phyloP scores from a whole-genome alignment of 2,113 vertebrate genomes.

The Struthio camelus region DNA sequence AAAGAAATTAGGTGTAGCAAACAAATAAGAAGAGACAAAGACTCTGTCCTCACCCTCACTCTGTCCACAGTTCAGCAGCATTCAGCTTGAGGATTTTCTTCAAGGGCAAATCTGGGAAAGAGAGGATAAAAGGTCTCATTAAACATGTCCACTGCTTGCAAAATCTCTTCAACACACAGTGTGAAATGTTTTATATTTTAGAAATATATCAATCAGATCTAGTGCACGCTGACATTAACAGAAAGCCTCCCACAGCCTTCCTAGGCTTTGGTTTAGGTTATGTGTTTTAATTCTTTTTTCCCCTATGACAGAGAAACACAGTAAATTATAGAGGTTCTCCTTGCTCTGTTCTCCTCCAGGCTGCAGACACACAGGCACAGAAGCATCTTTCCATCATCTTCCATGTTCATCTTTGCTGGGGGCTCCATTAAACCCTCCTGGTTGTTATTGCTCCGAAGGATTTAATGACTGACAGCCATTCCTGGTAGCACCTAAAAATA shows the following conservation, averaged over 20 bases:
- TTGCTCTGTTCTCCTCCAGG: slow-evolving; percentile 36
- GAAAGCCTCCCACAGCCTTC: slow-evolving; percentile 50
- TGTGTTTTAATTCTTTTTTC: slow-evolving; percentile 46
- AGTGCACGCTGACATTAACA: slow-evolving; percentile 49
- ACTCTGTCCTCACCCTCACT: neutral
- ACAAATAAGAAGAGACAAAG: slow-evolving; percentile 24
- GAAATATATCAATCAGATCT: slow-evolving; percentile 45
- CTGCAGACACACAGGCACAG: slow-evolving; percentile 29
- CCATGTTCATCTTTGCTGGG: slow-evolving; percentile 39
- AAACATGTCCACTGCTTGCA: neutral
- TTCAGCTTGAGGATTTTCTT: slow-evolving; percentile 12
- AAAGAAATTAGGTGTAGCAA: neutral
- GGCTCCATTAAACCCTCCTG: slow-evolving; percentile 29
- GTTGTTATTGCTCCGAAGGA: slow-evolving; percentile 40
- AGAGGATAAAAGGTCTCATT: slow-evolving; percentile 32
- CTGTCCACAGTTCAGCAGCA: slow-evolving; percentile 7
- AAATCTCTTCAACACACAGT: slow-evolving; percentile 31
- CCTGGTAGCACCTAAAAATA: slow-evolving; percentile 16
- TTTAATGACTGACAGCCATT: slow-evolving; percentile 36
- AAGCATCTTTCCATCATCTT: slow-evolving; percentile 37
- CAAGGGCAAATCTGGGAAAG: neutral
- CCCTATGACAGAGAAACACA: slow-evolving; percentile 30
- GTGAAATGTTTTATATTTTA: slow-evolving; percentile 44
- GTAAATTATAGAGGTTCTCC: slow-evolving; percentile 56
- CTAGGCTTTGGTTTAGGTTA: slow-evolving; percentile 51